Evolutionary conservation across 1,140 invertebrate genomes (phyloP), one percentile per base, ranked within the genome.

Genomic region (Capitella teleta): DNA sequence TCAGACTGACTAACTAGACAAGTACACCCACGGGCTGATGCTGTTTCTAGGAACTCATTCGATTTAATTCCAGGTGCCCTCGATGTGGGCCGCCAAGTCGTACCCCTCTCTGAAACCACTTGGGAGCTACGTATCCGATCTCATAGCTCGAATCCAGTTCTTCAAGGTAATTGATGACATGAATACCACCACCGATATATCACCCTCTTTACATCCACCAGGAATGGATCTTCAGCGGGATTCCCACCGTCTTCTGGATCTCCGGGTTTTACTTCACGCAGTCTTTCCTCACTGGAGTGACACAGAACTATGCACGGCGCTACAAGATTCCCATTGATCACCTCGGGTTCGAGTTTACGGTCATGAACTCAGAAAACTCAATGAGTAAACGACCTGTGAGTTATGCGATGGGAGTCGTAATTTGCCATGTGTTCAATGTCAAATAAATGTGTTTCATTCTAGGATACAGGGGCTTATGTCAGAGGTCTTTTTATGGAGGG

Each of bases 61-160:
- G n/a, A 4, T 38, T 5, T 38, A 18, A 38, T 26, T 57, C 10
- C 38, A 69, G 66, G 66, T 71, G 21, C 70, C 70, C 30, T 59
- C 58, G 2, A 61, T 66, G 60, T 73, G 70, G 70, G 60, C 60
- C 26, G 56, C 60, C n/a, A 72, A 72, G 55, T 70, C 66, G 0
- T 73, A 70, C 54, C 68, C 69, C 1, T 72, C 68, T 21, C 48
- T 72, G 49, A 73, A 71, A 45, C 68, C 70, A 24, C 53, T 73
- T 2, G 70, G 68, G 3, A 65, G 64, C 49, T 73, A 71, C 52
- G 59, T 72, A 6, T 62, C 62, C 28, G 70, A 73, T 49, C 57
- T 73, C 19, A 49, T 72, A 24, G 58, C 62, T 28, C 80, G 90
- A 54, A 71, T 95, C 0, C 73, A 78, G 38, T 73, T 73, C 54